Conservation (phyloP, 2,113 vertebrate genomes). For the Nesoenas mayeri region DNA sequence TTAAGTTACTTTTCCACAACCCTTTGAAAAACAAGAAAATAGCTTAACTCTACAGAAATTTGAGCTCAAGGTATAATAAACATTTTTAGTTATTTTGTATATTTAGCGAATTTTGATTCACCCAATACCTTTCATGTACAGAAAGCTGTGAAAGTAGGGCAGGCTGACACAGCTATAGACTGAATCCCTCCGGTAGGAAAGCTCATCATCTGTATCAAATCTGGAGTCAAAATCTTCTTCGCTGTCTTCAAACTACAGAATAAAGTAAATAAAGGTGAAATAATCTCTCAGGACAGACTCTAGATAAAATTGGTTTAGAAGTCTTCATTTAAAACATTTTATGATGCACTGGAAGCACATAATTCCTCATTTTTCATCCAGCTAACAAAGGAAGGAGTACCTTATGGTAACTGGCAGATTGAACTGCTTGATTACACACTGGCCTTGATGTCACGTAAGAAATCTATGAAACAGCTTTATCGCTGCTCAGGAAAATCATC, state of each 20-base stretch:
- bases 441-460: neutral
- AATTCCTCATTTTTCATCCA: neutral
- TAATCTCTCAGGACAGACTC: neutral
- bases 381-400: neutral
- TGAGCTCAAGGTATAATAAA: neutral
- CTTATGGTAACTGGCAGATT: accelerated
- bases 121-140: slow-evolving; percentile 91
- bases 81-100: neutral
- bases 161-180: slow-evolving; percentile 96
- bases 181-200: slow-evolving; percentile 90
- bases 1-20: neutral
- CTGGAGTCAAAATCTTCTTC: slow-evolving; percentile 95
- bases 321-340: neutral
- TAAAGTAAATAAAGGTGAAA: neutral
- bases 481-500: neutral
- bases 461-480: neutral
- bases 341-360: neutral
- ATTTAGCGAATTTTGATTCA: neutral
- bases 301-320: neutral
- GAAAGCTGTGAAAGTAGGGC: slow-evolving; percentile 97
- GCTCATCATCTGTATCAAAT: slow-evolving; percentile 93
- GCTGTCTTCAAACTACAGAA: slow-evolving; percentile 91
- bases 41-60: neutral
- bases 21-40: neutral
- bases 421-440: neutral